These are phyloP conservation scores for Drosophila grimshawi DNA, from an alignment of 1,140 invertebrate genomes.

Conservation along the genomic window DNA sequence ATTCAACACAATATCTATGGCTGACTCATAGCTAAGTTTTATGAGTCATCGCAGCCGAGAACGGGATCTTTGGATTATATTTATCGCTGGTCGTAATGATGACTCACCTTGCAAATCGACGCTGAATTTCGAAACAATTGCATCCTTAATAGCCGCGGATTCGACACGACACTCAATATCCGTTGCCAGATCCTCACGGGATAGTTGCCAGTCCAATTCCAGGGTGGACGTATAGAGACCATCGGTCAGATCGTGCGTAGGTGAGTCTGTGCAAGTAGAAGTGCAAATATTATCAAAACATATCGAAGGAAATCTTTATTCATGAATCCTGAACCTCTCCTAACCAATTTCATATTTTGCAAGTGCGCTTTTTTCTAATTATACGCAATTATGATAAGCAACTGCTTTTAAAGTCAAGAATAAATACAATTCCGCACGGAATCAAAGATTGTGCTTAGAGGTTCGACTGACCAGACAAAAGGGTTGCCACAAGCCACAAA, in stretches of 20 bases:
- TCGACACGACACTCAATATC: conserved; percentile 91
- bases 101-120: conserved; percentile 92
- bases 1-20: conserved; percentile 27
- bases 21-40: conserved; percentile 18
- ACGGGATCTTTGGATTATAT: conserved; percentile 1
- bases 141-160: conserved; percentile 88
- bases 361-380: conserved; percentile 39
- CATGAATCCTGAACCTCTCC: not conserved
- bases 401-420: conserved; percentile 37
- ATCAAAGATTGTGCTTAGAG: conserved; percentile 30
- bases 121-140: conserved; percentile 86
- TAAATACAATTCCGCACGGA: conserved; percentile 43
- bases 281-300: not conserved
- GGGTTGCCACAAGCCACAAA: conserved; percentile 34
- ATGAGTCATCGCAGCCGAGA: conserved; percentile 21
- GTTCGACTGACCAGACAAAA: conserved; percentile 15
- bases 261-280: conserved; percentile 62
- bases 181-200: conserved; percentile 90
- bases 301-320: not conserved
- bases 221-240: conserved; percentile 88
- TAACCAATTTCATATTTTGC: not conserved
- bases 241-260: conserved; percentile 84
- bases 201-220: conserved; percentile 88
- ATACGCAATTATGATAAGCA: conserved; percentile 50
- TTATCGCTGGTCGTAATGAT: conserved; percentile 11